Evolutionary conservation across 2,888 invertebrate species (phyloP).

Genomic region (Drosophila vallismaia): DNA sequence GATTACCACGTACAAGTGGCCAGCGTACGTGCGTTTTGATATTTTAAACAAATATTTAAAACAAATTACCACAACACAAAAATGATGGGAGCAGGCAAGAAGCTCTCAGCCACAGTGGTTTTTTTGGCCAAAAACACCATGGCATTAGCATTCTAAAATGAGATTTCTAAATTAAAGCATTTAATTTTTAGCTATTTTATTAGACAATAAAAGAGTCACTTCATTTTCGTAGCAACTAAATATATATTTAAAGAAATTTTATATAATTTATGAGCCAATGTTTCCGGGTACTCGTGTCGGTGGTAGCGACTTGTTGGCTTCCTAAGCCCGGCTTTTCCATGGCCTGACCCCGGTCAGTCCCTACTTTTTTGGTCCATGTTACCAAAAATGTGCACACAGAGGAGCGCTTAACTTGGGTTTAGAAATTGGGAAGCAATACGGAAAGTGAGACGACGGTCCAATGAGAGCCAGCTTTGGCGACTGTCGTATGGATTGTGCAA

Average conservation of each 20-base stretch:
- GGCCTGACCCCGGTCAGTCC: conserved; percentile 18
- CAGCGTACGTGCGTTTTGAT: conserved; percentile 75
- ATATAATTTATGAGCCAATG: conserved; percentile 43
- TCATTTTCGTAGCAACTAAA: neutral
- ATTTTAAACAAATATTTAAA: conserved; percentile 78
- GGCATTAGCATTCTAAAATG: neutral
- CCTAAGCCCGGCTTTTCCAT: neutral
- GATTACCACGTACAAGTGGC: conserved; percentile 73
- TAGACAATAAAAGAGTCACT: no score
- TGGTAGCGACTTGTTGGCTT: conserved; percentile 67
- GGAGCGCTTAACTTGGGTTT: conserved; percentile 61
- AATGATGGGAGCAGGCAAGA: conserved; percentile 45
- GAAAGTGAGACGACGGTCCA: conserved; percentile 49
- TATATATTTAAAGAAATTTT: neutral
- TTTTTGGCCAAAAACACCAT: neutral
- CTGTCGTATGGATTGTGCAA: conserved; percentile 71
- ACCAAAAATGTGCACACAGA: conserved; percentile 62
- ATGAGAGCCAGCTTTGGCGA: conserved; percentile 5
- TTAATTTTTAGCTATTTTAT: no score
- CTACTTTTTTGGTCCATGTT: conserved; percentile 58
- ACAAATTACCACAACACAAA: conserved; percentile 75
- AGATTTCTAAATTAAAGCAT: no score
- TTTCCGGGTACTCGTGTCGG: conserved; percentile 54
- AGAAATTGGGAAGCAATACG: conserved; percentile 61
- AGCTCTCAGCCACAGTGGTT: conserved; percentile 20